phyloP scores from a whole-genome alignment of 2,797 vertebrate species.

The Arctocebus calabarensis region DNA sequence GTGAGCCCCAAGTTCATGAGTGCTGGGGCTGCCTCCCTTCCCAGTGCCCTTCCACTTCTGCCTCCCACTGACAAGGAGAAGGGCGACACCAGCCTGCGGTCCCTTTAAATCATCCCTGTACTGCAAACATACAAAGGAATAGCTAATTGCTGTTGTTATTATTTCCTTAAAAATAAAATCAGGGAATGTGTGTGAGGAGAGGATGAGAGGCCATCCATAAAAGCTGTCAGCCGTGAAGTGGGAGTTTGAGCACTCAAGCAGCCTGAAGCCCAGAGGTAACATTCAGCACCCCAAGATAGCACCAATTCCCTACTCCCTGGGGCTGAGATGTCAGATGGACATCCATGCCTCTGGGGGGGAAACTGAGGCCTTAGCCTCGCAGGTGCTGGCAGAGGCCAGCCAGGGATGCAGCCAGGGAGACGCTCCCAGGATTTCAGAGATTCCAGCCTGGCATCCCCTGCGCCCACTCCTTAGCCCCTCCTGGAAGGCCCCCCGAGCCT shows the following conservation, averaged over 20 bases:
- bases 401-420: not conserved
- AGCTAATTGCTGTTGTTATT: slow-evolving; percentile 21
- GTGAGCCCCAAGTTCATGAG: slow-evolving; percentile 64
- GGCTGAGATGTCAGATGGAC: not conserved
- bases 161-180: slow-evolving; percentile 61
- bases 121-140: slow-evolving; percentile 29
- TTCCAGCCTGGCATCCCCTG: not conserved
- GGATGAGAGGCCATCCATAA: not conserved
- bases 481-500: slow-evolving; percentile 68
- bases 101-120: slow-evolving; percentile 38
- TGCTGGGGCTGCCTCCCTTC: slow-evolving; percentile 61
- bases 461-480: slow-evolving; percentile 6
- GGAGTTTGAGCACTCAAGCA: not conserved
- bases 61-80: not conserved
- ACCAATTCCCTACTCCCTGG: not conserved
- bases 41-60: slow-evolving; percentile 18
- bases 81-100: not conserved
- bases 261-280: not conserved
- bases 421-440: not conserved
- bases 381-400: not conserved
- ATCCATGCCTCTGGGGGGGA: not conserved
- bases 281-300: not conserved
- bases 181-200: not conserved
- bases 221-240: not conserved
- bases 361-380: not conserved